Evolutionary conservation across 2,113 vertebrate genomes (phyloP).

Genomic region (Meriones unguiculatus): DNA sequence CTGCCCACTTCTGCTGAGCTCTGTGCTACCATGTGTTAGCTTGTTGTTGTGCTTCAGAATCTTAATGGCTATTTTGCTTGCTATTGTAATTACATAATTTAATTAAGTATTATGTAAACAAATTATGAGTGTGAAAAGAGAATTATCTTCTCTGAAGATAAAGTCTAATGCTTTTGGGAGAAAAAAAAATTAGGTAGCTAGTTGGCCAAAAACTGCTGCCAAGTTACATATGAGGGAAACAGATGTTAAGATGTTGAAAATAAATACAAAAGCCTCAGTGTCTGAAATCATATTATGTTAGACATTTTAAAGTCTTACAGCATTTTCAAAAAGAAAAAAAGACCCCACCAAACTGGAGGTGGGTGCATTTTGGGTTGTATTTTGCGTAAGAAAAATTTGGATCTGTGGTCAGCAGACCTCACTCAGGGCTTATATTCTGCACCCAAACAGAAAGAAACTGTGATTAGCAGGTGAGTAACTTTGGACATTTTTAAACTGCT

Average conservation of each 20-base stretch:
- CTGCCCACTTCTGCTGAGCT: background rate
- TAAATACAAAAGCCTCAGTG: background rate
- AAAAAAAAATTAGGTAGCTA: slow-evolving; percentile 23
- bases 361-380: background rate
- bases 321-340: background rate
- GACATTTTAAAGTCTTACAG: background rate
- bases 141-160: slow-evolving; percentile 46
- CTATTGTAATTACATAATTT: slow-evolving; percentile 43
- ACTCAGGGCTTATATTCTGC: background rate
- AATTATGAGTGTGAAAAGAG: slow-evolving; percentile 57
- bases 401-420: background rate
- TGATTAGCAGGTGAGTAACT: background rate
- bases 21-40: background rate
- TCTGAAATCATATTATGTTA: background rate
- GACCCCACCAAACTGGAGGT: background rate
- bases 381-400: background rate
- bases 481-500: background rate
- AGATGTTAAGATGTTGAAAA: slow-evolving; percentile 13
- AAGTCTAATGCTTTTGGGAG: background rate
- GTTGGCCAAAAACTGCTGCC: slow-evolving; percentile 31
- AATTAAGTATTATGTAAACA: slow-evolving; percentile 63
- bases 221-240: background rate
- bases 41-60: slow-evolving; percentile 45
- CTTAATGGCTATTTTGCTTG: slow-evolving; percentile 40
- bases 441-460: background rate